Conservation (phyloP, 2,113 vertebrate species). For the Phyllostomus hastatus region DNA sequence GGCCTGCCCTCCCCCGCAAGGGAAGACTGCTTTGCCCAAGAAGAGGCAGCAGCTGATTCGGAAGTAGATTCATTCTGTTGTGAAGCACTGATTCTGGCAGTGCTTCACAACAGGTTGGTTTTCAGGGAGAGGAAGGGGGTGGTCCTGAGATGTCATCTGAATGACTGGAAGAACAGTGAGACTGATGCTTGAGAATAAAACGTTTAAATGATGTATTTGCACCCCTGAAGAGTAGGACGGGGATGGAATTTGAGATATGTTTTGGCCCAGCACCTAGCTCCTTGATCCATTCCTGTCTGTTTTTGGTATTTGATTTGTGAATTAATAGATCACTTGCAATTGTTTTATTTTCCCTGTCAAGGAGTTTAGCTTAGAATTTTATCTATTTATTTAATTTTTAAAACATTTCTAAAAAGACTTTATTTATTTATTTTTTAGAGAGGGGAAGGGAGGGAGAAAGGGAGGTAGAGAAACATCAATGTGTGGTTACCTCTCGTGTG, state of each 20-base stretch:
- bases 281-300: not conserved
- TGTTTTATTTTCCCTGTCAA: not conserved
- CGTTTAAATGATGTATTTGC: not conserved
- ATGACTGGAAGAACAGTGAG: not conserved
- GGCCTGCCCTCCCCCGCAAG: not conserved
- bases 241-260: not conserved
- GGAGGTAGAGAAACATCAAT: too few species aligned
- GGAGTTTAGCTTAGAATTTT: slow-evolving; percentile 1
- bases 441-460: too few species aligned
- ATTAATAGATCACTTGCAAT: not conserved
- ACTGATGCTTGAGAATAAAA: not conserved
- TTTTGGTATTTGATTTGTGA: not conserved
- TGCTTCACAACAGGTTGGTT: not conserved
- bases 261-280: not conserved
- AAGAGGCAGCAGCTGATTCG: not conserved
- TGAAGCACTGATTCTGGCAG: too few species aligned
- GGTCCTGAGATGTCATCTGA: not conserved
- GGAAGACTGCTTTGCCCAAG: not conserved
- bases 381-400: not conserved
- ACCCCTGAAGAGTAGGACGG: not conserved
- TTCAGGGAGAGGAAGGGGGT: not conserved
- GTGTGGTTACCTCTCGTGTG: too few species aligned
- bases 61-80: too few species aligned
- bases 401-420: too few species aligned
- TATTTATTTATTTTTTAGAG: too few species aligned